Evolutionary conservation across 2,797 vertebrate species (phyloP), one percentile per base, ranked within the genome.

Genomic region (Sebastes kiyomatsui): DNA sequence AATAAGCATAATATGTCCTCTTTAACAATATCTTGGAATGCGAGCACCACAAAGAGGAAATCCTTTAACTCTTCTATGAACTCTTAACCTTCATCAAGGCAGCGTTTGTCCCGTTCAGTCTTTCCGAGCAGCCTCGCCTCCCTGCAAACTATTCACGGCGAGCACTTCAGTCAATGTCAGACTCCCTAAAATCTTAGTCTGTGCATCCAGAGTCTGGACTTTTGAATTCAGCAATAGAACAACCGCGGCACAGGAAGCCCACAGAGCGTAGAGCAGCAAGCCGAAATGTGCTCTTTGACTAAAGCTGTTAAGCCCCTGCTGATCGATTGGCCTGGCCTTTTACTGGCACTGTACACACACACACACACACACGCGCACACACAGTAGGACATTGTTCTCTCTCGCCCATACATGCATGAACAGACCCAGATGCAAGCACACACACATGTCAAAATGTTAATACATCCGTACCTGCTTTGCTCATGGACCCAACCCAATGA

Each of bases 281-380:
- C 64, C 5, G 20, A 87, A 89, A 88, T 77, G 73, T 88, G 86
- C 83, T 89, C 88, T 91, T 86, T 89, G 83, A 91, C 84, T 77
- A 80, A 87, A 88, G 90, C 90, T 83, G 83, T 85, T 92, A 91
- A 92, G 87, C 90, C 73, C 65, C 85, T 79, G 66, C 85, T 87
- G 83, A 93, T 93, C 87, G 85, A 93, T 93, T 56, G 33, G 82
- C 67, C 79, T 90, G 90, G 89, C 88, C 86, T 91, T 92, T 90
- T 55, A 77, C 80, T 76, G 67, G 72, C 72, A 84, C 85, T 80
- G 72, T 61, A 86, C 70, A 79, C 79, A 83, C 74, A 74, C 60
- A 58, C 60, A 56, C 59, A 8, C 16, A 35, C 27, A 52, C 38
- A 59, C 18, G 13, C 32, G 20, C 69, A 28, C 69, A 46, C n/a